Percentiles rank a stretch among this genome's conserved stretches.
Conservation (phyloP, 2,797 vertebrate species). For the Brachymystax lenok region DNA sequence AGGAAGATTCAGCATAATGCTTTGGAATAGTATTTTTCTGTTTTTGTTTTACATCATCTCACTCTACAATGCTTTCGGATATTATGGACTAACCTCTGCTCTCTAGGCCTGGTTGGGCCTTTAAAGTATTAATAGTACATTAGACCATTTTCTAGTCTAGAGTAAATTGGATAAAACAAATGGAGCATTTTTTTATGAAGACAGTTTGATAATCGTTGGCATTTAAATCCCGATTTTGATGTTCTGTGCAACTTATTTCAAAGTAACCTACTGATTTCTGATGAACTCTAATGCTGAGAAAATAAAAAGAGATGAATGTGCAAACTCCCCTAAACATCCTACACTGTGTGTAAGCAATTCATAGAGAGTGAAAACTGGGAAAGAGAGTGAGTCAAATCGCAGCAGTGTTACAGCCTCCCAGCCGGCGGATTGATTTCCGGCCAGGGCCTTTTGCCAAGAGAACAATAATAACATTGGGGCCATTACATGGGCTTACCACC, state of each 20-base stretch:
- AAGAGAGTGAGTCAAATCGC: conserved; percentile 4
- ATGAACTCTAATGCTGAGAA: no score
- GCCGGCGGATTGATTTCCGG: conserved; percentile 27
- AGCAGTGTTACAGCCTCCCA: conserved; percentile 15
- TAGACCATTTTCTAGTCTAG: no score
- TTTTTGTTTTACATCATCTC: not conserved
- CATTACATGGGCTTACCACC: conserved; percentile 36
- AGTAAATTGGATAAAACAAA: no score
- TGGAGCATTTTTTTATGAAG: no score
- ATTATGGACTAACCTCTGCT: not conserved
- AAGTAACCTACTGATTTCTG: no score
- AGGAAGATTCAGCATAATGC: not conserved
- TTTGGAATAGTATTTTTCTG: not conserved
- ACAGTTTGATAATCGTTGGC: no score
- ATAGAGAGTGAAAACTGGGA: conserved; percentile 11
- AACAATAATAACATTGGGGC: conserved; percentile 32
- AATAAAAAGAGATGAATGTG: no score
- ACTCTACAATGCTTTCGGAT: not conserved
- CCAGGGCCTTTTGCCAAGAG: conserved; percentile 21
- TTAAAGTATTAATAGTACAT: not conserved
- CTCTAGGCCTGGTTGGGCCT: not conserved
- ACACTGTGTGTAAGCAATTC: conserved; percentile 11
- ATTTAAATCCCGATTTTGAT: no score
- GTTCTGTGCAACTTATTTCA: no score
- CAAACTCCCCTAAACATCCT: not conserved